phyloP scores from a whole-genome alignment of 2,888 invertebrate species.

The Drosophila testacea region DNA sequence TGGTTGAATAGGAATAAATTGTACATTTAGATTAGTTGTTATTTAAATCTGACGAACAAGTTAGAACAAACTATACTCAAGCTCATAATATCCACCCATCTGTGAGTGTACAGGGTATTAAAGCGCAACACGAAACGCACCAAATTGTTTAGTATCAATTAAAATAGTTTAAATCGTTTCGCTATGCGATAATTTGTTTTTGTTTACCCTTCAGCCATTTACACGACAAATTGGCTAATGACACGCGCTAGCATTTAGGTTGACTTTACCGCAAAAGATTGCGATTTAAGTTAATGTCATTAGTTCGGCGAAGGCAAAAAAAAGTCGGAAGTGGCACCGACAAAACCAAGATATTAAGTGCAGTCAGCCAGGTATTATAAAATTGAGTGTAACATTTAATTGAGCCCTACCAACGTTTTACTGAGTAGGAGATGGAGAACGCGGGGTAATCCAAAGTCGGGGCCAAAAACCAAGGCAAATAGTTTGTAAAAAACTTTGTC shows the following conservation, averaged over 20 bases:
- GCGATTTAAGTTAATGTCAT: slow-evolving; percentile 68
- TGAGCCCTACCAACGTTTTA: slow-evolving; percentile 45
- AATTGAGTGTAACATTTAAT: slow-evolving; percentile 70
- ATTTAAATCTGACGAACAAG: too few species aligned
- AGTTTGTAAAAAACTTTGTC: slow-evolving; percentile 59
- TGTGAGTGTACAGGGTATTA: neutral
- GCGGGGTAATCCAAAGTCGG: neutral
- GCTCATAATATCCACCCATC: neutral
- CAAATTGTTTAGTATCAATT: slow-evolving; percentile 65
- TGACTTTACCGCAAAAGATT: slow-evolving; percentile 62
- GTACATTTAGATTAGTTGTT: too few species aligned
- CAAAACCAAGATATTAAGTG: slow-evolving; percentile 32
- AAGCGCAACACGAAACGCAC: slow-evolving; percentile 4
- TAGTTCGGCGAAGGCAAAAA: slow-evolving; percentile 22
- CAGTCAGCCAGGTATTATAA: slow-evolving; percentile 49
- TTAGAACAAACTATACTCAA: neutral
- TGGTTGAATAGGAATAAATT: too few species aligned
- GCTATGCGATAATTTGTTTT: slow-evolving; percentile 57
- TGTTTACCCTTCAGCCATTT: slow-evolving; percentile 25
- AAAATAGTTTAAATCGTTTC: slow-evolving; percentile 64
- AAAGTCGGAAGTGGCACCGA: slow-evolving; percentile 63
- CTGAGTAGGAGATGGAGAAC: neutral
- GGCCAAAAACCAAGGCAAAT: slow-evolving; percentile 37
- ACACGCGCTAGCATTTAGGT: slow-evolving; percentile 65
- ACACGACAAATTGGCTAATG: slow-evolving; percentile 65